Base-by-base conservation (phyloP, 2,888 invertebrate genomes). In the Orthosia gracilis region DNA sequence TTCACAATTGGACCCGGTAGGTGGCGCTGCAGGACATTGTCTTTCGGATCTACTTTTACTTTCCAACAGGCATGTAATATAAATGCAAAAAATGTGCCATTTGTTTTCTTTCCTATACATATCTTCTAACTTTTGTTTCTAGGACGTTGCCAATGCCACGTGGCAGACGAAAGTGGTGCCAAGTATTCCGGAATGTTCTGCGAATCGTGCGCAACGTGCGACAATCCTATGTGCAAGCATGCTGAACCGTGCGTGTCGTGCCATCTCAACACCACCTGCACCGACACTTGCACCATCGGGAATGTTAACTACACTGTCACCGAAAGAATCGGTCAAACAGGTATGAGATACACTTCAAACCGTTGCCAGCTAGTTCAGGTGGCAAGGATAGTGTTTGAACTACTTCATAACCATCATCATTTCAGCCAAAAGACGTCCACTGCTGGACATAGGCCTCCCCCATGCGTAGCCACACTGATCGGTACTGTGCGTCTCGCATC, bases 171-270 rank as follows among this genome's bases (percentile, higher is more conserved):
- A 40, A 90, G 89, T 13, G 92, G 89, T 7, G 86, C 89, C 2
- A 89, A 89, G 49, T 97, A 96, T 83, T 89, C 93, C 0, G 97
- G 97, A 31, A 90, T 87, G 63, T 97, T 94, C 88, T 97, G 97
- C 73, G 97, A 97, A 89, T 94, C 94, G 11, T 97, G 97, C 80
- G 92, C 95, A 1, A 93, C 93, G 0, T 97, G 97, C 76, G 93
- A 91, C 73, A 96, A 96, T 83, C 95, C 96, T 1, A 90, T 97
- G 69, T 97, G 97, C 84, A 92, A 92, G 5, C 92, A 91, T 75
- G 97, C 97, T n/a, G 95, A 96, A 85, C 94, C 94, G 2, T 96
- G 96, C 80, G 96, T 96, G 4, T 55, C 88, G 23, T 96, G 96
- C 80, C 92, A 93, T 74, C 88, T 96, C 45, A 90, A 91, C 83